Conservation (phyloP, 1,140 invertebrate genomes). For the Bombus superbus region DNA sequence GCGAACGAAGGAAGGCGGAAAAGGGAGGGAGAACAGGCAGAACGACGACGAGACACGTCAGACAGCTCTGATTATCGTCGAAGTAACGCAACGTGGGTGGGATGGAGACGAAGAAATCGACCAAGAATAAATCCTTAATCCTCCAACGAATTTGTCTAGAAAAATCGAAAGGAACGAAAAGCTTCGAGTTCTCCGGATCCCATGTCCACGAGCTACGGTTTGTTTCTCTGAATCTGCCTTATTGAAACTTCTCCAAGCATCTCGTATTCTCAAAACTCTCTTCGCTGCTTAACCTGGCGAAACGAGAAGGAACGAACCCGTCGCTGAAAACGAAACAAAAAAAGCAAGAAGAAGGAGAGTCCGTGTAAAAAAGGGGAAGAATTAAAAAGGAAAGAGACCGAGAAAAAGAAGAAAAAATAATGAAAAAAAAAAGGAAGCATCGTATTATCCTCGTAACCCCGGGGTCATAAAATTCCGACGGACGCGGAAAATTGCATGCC, state of each 20-base stretch:
- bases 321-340: neutral
- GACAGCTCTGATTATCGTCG: neutral
- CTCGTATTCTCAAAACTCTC: no score
- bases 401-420: neutral
- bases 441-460: constrained; percentile 28
- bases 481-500: constrained; percentile 42
- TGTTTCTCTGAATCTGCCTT: no score
- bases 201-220: no score
- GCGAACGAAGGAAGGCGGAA: neutral
- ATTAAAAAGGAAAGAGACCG: neutral
- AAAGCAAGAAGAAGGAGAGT: no score
- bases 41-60: neutral
- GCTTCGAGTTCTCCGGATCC: no score
- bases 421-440: neutral
- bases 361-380: no score
- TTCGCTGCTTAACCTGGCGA: neutral
- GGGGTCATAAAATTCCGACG: constrained; percentile 34
- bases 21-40: neutral
- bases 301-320: no score
- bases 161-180: no score
- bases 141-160: no score
- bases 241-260: no score
- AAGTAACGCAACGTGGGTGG: neutral
- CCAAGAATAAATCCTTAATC: neutral
- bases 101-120: neutral